These are phyloP conservation scores for Poeciliopsis prolifica DNA, from an alignment of 2,113 vertebrate species.

Conservation along the genomic window DNA sequence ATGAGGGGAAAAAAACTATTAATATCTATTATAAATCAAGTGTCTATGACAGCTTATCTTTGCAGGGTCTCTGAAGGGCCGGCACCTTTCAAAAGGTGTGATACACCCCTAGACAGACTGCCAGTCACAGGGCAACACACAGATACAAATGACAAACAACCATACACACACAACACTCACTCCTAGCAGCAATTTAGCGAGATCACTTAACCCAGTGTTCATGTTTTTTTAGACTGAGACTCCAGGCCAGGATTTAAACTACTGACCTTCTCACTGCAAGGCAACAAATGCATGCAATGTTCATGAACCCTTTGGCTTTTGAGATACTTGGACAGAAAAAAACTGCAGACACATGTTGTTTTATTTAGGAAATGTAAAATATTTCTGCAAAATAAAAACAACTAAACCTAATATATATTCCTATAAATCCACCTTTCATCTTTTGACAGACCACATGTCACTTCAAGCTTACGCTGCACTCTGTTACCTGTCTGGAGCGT, in stretches of 20 bases:
- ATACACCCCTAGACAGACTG: background rate
- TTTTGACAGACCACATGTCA: background rate
- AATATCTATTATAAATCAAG: background rate
- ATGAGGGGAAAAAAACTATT: background rate
- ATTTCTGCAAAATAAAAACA: background rate
- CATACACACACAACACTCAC: too few relatives aligned
- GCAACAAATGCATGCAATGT: background rate
- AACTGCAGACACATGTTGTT: background rate
- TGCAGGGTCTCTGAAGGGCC: background rate
- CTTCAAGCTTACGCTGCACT: background rate
- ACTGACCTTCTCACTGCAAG: too few relatives aligned
- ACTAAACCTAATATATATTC: background rate
- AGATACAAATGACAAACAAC: background rate
- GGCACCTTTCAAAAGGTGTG: background rate
- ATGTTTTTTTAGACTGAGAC: too few relatives aligned
- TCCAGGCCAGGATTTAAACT: too few relatives aligned
- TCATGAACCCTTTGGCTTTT: background rate
- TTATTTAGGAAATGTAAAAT: background rate
- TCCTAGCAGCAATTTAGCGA: too few relatives aligned
- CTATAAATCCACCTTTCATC: constrained; percentile 13
- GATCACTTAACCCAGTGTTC: too few relatives aligned
- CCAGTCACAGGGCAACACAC: background rate
- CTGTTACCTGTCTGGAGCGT: constrained; percentile 88
- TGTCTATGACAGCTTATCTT: background rate
- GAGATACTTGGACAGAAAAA: background rate